Evolutionary conservation across 2,888 invertebrate species (phyloP), one percentile per base, ranked within the genome.

Genomic region (Ophion slaviceki): DNA sequence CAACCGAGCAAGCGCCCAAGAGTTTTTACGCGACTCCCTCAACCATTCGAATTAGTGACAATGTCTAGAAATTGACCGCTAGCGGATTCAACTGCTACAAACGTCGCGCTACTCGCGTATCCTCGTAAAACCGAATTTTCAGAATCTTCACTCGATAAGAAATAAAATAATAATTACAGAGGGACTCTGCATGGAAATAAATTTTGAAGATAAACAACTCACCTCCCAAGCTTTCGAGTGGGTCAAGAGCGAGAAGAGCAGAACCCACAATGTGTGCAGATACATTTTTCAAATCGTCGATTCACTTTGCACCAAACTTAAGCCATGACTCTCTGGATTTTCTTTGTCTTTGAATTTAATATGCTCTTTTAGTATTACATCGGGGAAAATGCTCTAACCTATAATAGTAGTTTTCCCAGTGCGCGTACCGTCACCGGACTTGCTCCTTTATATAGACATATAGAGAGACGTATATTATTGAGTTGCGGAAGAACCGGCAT

Each of bases 151-250:
- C 40, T 7, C 62, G 24, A 10, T 62, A n/a, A 62, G 62, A 20
- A 62, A n/a, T 10, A 2, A 17, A 64, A 40, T 17, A 40, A n/a
- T 10, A 20, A 67, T n/a, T 11, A 11, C 14, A 14, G 6, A 11
- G 36, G 20, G n/a, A 67, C 3, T n/a, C 20, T 24, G 24, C 6
- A n/a, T 7, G 20, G 20, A 24, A 24, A 45, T 6, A 45, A 47
- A 68, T 75, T 68, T 32, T n/a, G 2, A 7, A 20, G 47, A 59
- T 36, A 5, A 32, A 70, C 70, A 61, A 74, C 72, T 82, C 20
- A 82, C 82, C 72, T 82, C 74, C 82, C 82, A 82, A 72, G 78
- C 77, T 36, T 68, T 17, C 28, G 61, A 11, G 2, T 36, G 67
- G 45, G 32, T 17, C 11, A 78, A 62, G 20, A 59, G 62, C 0